Evolutionary conservation across 2,113 vertebrate genomes (phyloP).

Genomic region (Capra hircus): DNA sequence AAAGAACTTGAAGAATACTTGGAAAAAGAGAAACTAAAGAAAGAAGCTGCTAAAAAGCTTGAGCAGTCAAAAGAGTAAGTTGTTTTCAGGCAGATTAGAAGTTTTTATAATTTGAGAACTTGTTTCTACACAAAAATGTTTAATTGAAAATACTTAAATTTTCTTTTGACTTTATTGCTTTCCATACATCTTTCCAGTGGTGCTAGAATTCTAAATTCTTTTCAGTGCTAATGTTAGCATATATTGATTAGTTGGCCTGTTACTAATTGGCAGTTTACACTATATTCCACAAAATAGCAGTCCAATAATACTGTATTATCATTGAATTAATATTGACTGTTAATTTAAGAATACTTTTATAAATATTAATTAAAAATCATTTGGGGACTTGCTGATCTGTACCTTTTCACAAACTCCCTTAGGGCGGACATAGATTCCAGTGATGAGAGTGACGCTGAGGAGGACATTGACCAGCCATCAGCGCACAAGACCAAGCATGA

Average conservation of each 20-base stretch:
- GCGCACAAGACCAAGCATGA: slow-evolving; percentile 94
- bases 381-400: not conserved
- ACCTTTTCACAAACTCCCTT: slow-evolving; percentile 6
- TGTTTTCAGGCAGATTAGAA: not conserved
- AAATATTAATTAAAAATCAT: not conserved
- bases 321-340: not conserved
- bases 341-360: not conserved
- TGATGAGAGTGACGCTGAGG: slow-evolving; percentile 96
- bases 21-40: slow-evolving; percentile 96
- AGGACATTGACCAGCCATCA: slow-evolving; percentile 93
- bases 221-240: not conserved
- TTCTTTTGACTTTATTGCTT: not conserved
- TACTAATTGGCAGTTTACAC: not conserved
- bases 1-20: slow-evolving; percentile 96
- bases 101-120: not conserved
- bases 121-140: not conserved
- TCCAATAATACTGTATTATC: not conserved
- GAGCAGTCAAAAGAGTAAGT: slow-evolving; percentile 99
- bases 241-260: not conserved
- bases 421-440: slow-evolving; percentile 98
- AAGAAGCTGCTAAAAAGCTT: slow-evolving; percentile 97
- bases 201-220: not conserved
- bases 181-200: not conserved
- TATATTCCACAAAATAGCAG: not conserved
- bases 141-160: not conserved